phyloP scores from a whole-genome alignment of 1,140 invertebrate genomes.

The Phortica variegata region DNA sequence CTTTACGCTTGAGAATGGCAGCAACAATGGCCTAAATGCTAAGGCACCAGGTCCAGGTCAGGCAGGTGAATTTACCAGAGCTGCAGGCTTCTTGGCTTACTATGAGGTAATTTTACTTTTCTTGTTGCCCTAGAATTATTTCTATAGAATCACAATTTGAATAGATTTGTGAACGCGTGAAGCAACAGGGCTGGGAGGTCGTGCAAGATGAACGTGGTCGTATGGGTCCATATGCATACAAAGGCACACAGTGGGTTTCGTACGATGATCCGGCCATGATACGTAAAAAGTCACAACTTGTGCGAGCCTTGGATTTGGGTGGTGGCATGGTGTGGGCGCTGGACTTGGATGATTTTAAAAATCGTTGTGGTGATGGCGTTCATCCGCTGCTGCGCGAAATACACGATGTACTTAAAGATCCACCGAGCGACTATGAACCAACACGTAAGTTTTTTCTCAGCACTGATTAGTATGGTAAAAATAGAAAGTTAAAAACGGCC shows the following conservation, averaged over 20 bases:
- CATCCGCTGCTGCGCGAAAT: conserved; percentile 75
- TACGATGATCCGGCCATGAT: conserved; percentile 83
- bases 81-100: conserved; percentile 84
- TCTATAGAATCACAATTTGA: neutral
- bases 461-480: no score
- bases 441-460: conserved; percentile 28
- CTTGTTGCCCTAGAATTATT: neutral
- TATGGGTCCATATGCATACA: conserved; percentile 85
- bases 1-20: conserved; percentile 66
- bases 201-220: conserved; percentile 72
- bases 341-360: conserved; percentile 82
- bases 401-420: conserved; percentile 63
- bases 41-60: conserved; percentile 73
- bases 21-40: conserved; percentile 70
- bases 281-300: conserved; percentile 73
- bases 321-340: conserved; percentile 91
- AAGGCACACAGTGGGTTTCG: conserved; percentile 85
- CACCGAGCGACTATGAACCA: conserved; percentile 33
- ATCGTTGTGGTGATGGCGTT: conserved; percentile 71
- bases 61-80: conserved; percentile 78
- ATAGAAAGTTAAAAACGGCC: neutral
- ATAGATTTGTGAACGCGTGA: conserved; percentile 78
- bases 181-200: conserved; percentile 74
- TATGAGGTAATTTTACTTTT: conserved; percentile 69
- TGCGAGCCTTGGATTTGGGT: conserved; percentile 73